Conservation (phyloP, 1,140 invertebrate genomes). For the Fopius arisanus region DNA sequence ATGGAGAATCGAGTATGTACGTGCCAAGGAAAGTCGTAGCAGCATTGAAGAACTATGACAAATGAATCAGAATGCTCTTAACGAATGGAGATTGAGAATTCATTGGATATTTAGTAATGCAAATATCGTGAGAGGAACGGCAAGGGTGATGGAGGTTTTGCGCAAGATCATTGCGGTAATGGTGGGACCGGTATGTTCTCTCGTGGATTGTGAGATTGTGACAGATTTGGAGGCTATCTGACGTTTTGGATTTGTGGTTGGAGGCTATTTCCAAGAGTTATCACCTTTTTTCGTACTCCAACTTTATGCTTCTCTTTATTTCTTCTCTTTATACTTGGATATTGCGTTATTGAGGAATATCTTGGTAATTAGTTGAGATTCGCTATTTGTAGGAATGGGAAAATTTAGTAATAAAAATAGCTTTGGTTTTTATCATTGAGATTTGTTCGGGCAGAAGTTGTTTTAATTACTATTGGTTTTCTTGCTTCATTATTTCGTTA, state of each 20-base stretch:
- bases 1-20: constrained; percentile 25
- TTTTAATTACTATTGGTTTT: not conserved
- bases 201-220: constrained; percentile 1
- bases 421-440: not conserved
- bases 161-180: constrained; percentile 30
- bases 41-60: constrained; percentile 29
- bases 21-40: not conserved
- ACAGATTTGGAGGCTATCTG: constrained; percentile 34
- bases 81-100: not conserved
- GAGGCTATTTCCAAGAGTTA: constrained; percentile 29
- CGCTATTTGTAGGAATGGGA: not conserved
- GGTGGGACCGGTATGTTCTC: constrained; percentile 36
- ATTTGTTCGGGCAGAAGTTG: not conserved
- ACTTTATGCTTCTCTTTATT: not conserved
- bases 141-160: not conserved
- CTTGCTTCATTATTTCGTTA: not conserved
- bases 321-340: not conserved
- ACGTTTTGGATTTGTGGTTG: not conserved
- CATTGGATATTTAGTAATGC: constrained; percentile 27
- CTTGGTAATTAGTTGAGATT: not conserved
- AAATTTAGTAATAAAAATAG: not conserved
- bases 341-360: not conserved
- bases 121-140: constrained; percentile 2
- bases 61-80: constrained; percentile 31
- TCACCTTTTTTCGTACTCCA: constrained; percentile 19